A percentile compares a stretch with the other conserved stretches of the same genome.
phyloP scores from a whole-genome alignment of 2,888 invertebrate species.

The Sepioteuthis lessoniana region DNA sequence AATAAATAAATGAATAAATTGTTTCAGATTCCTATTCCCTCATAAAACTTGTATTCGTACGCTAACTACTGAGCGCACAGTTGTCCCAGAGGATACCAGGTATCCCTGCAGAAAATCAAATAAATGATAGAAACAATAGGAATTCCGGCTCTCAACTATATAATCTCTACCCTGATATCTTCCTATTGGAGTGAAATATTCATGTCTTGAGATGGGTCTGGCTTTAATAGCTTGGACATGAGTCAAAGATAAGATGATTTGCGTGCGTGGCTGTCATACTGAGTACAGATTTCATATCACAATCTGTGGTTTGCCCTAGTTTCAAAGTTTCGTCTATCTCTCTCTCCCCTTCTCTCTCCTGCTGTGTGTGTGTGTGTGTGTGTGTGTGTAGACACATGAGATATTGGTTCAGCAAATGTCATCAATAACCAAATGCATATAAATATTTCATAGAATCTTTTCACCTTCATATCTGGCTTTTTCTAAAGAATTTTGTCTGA shows the following conservation, averaged over 20 bases:
- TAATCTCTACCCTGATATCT: too few species aligned
- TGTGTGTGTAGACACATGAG: not conserved
- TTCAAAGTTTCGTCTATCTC: not conserved
- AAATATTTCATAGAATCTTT: not conserved
- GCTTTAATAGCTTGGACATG: not conserved
- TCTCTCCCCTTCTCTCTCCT: not conserved
- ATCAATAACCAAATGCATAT: not conserved
- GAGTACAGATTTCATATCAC: not conserved
- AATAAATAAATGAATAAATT: too few species aligned
- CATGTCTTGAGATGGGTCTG: not conserved
- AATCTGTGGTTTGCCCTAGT: not conserved
- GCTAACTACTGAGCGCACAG: too few species aligned
- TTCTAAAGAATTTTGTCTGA: too few species aligned
- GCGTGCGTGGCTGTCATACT: not conserved
- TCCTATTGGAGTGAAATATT: too few species aligned
- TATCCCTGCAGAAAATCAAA: too few species aligned
- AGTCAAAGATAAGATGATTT: constrained; percentile 12
- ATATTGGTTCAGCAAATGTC: not conserved
- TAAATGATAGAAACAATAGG: too few species aligned
- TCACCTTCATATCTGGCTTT: not conserved
- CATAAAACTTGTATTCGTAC: too few species aligned
- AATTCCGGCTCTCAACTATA: too few species aligned
- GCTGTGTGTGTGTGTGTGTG: not conserved
- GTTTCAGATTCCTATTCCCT: too few species aligned
- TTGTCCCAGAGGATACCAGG: too few species aligned